A percentile compares a stretch with the other conserved stretches of the same genome.
These are phyloP conservation scores for Esox masquinongy DNA, from an alignment of 2,797 vertebrate species.

Conservation along the genomic window DNA sequence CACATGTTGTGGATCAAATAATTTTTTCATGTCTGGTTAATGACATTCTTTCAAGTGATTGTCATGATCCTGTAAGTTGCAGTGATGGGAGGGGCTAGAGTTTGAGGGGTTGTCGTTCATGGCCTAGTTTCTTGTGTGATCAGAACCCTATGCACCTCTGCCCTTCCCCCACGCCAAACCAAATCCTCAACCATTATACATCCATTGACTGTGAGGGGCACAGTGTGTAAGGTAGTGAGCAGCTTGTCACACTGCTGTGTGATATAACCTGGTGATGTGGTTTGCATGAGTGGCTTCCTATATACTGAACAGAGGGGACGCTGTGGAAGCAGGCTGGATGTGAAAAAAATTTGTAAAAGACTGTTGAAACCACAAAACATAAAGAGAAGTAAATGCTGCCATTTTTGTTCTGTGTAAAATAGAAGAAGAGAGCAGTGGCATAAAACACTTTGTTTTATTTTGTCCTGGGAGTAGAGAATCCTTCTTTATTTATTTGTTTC, in stretches of 20 bases:
- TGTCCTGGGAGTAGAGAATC: background rate
- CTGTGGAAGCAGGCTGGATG: slow-evolving; percentile 30
- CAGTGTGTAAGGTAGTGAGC: slow-evolving; percentile 72
- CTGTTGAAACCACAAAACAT: slow-evolving; percentile 9
- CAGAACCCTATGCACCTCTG: slow-evolving; percentile 80
- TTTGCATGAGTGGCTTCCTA: slow-evolving; percentile 52
- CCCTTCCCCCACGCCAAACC: slow-evolving; percentile 78
- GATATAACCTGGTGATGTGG: slow-evolving; percentile 62
- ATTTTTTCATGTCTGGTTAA: slow-evolving; percentile 41
- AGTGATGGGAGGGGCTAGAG: slow-evolving; percentile 51
- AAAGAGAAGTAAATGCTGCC: background rate
- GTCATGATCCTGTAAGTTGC: slow-evolving; percentile 63
- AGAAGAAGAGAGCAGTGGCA: slow-evolving; percentile 10
- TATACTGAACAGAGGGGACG: slow-evolving; percentile 38
- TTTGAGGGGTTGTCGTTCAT: slow-evolving; percentile 66
- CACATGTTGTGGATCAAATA: slow-evolving; percentile 62
- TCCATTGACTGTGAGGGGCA: slow-evolving; percentile 65
- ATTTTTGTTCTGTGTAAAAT: background rate
- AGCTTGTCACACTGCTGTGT: slow-evolving; percentile 63
- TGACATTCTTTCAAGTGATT: slow-evolving; percentile 55
- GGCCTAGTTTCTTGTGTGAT: slow-evolving; percentile 83
- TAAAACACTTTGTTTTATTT: background rate
- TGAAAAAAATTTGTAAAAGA: slow-evolving; percentile 25
- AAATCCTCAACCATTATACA: slow-evolving; percentile 77
- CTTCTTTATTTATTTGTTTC: slow-evolving; percentile 34